Evolutionary conservation across 2,797 vertebrate genomes (phyloP).

Genomic region (Dryobates pubescens): DNA sequence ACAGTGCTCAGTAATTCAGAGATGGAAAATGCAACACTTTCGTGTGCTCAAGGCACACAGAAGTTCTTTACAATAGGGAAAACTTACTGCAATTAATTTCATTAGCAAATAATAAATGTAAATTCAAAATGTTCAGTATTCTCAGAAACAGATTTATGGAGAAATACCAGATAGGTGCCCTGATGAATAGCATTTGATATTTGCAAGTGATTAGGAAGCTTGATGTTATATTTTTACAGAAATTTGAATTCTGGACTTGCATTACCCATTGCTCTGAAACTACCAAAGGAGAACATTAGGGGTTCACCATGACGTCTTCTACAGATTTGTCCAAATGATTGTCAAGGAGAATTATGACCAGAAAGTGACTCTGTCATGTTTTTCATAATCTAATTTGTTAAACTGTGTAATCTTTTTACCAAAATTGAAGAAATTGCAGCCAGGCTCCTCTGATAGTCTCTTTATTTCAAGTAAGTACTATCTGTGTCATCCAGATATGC

Average conservation of each 20-base stretch:
- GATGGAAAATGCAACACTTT: not conserved
- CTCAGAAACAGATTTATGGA: not conserved
- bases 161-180: not conserved
- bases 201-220: not conserved
- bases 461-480: not conserved
- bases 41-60: not conserved
- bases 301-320: not conserved
- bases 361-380: not conserved
- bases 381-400: not conserved
- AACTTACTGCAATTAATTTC: not conserved
- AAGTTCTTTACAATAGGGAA: not conserved
- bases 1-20: not conserved
- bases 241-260: not conserved
- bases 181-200: not conserved
- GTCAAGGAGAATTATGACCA: not conserved
- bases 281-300: not conserved
- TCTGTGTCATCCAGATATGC: not conserved
- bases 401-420: not conserved
- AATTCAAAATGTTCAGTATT: not conserved
- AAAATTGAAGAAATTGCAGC: rapidly evolving
- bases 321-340: not conserved
- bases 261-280: not conserved
- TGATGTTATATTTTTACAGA: not conserved
- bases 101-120: not conserved
- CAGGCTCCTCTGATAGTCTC: not conserved